Evolutionary conservation across 1,140 invertebrate species (phyloP), one percentile per base, ranked within the genome.

Genomic region (Calliopsis andreniformis): DNA sequence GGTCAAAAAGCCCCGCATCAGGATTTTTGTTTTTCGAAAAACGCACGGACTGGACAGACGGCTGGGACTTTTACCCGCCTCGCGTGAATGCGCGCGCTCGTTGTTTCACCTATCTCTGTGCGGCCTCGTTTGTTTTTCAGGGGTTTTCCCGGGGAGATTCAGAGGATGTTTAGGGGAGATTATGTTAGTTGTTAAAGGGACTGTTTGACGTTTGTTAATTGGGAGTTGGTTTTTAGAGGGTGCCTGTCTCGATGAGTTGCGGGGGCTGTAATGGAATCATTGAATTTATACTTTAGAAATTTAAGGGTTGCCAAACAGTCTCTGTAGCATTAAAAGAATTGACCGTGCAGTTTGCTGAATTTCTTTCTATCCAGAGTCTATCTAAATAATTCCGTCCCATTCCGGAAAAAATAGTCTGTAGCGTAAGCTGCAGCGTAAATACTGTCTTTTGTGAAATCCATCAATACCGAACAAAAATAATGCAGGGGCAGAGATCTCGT

Each of bases 1-100:
- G 42, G 68, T 61, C 47, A 71, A 78, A 84, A 76, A 72, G 59
- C 39, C 30, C 12, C 16, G 23, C 42, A 55, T 80, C 67, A 61
- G 70, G 56, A 64, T 80, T 80, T 80, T 55, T 79, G 71, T 81
- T 81, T 39, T 81, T 81, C 63, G 43, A 51, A 67, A 69, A 39
- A 39, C 71, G 69, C 45, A 51, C 25, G 53, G 68, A 47, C 69
- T 51, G 20, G 67, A 45, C 16, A 14, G 49, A 6, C 20, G 18
- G 16, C 55, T 20, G 25, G 32, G 42, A 23, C 42, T 49, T 71
- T 63, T 39, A 28, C 35, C 35, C 35, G 2, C 6, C 7, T 4
- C 58, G 12, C n/a, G 58, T 58, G 30, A 35, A 28, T 53, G 51
- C 51, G 8, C 51, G 28, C 10, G 35, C 7, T 32, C 28, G 25